Evolutionary conservation across 2,113 vertebrate genomes (phyloP), one percentile per base, ranked within the genome.

Genomic region (Epinephelus moara): DNA sequence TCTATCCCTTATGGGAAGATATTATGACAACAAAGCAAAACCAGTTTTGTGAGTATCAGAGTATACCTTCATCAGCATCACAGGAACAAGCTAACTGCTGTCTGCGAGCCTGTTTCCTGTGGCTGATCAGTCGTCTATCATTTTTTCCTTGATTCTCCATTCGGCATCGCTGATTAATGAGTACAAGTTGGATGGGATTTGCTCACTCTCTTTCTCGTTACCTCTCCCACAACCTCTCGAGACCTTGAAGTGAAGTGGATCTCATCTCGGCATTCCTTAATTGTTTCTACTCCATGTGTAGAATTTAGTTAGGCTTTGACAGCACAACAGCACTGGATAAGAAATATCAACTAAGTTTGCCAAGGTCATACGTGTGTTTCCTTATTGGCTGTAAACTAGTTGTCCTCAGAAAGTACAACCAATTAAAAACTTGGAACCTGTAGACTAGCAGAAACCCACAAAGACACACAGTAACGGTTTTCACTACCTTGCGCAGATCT

Each of bases 21-120:
- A 85, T 91, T 91, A 75, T 90, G 81, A 86, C 86, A 90, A 88
- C 85, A 92, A 81, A 85, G 83, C 76, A 83, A 80, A 91, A 90
- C 81, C 37, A 21, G 86, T 82, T 82, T 85, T 64, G 25, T 53
- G 3, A 82, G 77, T 61, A 57, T 79, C 74, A 71, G 67, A 86
- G 81, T 70, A 62, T 63, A 50, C 68, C 71, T 45, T 59, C 50
- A 83, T 86, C 84, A 85, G 87, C 84, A 79, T 73, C 79, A 47
- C 30, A 8, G 45, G 40, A 85, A 75, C 68, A 78, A 61, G 49
- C 59, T 66, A 40, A 55, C 60, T 62, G 55, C 17, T 47, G 27
- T 8, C 4, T 27, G 30, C 47, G n/a, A 67, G 62, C 37, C 42
- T 62, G 75, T 63, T 68, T 81, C 50, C 72, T 83, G 50, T 6